phyloP scores from a whole-genome alignment of 2,113 vertebrate genomes.

The Leptobrachium ailaonicum region DNA sequence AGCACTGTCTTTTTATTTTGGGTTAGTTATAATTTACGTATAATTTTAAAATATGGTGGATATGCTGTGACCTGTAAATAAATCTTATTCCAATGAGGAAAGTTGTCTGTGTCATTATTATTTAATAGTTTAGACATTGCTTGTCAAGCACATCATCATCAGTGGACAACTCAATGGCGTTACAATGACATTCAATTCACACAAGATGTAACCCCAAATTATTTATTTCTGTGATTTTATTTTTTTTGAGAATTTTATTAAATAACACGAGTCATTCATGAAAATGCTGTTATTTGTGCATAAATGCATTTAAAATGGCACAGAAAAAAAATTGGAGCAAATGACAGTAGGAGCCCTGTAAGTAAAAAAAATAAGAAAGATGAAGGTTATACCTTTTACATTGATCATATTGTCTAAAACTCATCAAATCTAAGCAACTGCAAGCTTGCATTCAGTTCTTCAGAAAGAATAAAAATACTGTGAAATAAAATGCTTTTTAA shows the following conservation, averaged over 20 bases:
- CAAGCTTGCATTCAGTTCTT: neutral
- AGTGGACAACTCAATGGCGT: too few relatives aligned
- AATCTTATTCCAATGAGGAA: too few relatives aligned
- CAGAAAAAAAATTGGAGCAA: slow-evolving; percentile 24
- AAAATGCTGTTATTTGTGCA: slow-evolving; percentile 1
- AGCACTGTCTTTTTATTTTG: too few relatives aligned
- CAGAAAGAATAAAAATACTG: slow-evolving; percentile 5
- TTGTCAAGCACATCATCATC: too few relatives aligned
- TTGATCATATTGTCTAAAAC: slow-evolving; percentile 12
- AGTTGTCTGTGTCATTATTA: too few relatives aligned
- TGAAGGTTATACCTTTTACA: neutral
- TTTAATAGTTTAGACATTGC: too few relatives aligned
- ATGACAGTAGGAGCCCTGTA: slow-evolving; percentile 25
- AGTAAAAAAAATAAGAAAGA: slow-evolving; percentile 1
- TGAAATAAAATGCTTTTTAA: slow-evolving; percentile 16
- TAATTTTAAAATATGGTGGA: too few relatives aligned
- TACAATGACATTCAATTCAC: too few relatives aligned
- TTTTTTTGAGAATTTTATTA: neutral
- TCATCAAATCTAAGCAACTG: neutral
- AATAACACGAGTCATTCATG: slow-evolving; percentile 21
- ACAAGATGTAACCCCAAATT: neutral
- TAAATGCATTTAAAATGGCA: slow-evolving; percentile 13
- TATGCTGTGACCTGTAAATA: too few relatives aligned
- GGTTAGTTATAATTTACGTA: too few relatives aligned
- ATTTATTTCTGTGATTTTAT: neutral